Evolutionary conservation across 1,140 invertebrate genomes (phyloP).

Genomic region (Aphidius gifuensis): DNA sequence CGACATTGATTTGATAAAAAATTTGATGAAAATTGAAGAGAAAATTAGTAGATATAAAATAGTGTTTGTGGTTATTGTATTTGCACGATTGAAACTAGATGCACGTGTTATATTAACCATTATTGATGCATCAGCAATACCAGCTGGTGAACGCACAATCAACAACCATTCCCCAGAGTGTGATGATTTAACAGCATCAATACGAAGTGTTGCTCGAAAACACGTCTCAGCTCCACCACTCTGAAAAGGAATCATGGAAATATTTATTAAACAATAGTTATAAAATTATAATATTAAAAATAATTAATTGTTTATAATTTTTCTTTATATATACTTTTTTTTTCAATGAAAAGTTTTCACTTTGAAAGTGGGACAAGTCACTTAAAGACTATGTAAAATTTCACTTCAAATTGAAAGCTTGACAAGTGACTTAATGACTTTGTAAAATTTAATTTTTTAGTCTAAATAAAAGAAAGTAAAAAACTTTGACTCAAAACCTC

Average conservation of each 20-base stretch:
- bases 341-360: too few relatives aligned
- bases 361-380: too few relatives aligned
- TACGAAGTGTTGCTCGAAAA: slow-evolving; percentile 55
- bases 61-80: slow-evolving; percentile 32
- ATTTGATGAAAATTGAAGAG: slow-evolving; percentile 37
- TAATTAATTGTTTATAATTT: neutral
- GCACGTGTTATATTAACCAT: slow-evolving; percentile 59
- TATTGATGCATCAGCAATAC: slow-evolving; percentile 58
- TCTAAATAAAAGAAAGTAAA: too few relatives aligned
- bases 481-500: too few relatives aligned
- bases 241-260: slow-evolving; percentile 45
- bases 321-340: neutral
- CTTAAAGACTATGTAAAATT: too few relatives aligned
- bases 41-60: slow-evolving; percentile 37
- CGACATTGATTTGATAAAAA: slow-evolving; percentile 32
- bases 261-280: slow-evolving; percentile 2
- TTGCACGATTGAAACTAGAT: slow-evolving; percentile 45
- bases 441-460: too few relatives aligned
- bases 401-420: too few relatives aligned
- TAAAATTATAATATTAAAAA: slow-evolving; percentile 12
- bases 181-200: slow-evolving; percentile 55
- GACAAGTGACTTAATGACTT: too few relatives aligned
- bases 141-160: slow-evolving; percentile 57
- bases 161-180: slow-evolving; percentile 61
- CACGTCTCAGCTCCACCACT: slow-evolving; percentile 54